These are phyloP conservation scores for Zaprionus davidi DNA, from an alignment of 1,140 invertebrate species.

Conservation along the genomic window DNA sequence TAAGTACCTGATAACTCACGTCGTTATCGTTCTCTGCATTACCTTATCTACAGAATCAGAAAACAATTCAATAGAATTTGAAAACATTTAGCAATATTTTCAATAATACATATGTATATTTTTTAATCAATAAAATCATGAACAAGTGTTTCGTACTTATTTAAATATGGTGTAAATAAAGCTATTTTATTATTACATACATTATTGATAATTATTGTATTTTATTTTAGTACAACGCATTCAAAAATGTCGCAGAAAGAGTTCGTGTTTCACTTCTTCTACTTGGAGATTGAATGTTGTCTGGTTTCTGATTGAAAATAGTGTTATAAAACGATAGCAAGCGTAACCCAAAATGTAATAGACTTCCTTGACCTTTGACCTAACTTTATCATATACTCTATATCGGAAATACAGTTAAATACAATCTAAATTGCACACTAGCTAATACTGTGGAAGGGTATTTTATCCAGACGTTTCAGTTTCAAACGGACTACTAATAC, in stretches of 20 bases:
- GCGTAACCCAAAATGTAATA: background rate
- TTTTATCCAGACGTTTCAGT: conserved; percentile 19
- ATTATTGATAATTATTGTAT: conserved; percentile 54
- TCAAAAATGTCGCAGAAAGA: background rate
- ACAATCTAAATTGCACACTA: conserved; percentile 50
- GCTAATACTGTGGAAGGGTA: conserved; percentile 46
- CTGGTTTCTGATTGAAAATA: background rate
- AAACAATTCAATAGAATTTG: background rate
- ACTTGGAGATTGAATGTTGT: background rate
- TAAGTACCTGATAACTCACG: too few relatives aligned
- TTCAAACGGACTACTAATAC: background rate
- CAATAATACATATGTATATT: conserved; percentile 1
- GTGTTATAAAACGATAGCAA: background rate
- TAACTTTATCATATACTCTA: background rate
- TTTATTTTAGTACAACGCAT: conserved; percentile 23
- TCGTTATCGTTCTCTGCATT: background rate
- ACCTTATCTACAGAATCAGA: background rate
- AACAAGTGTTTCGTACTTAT: conserved; percentile 47
- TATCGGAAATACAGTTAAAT: conserved; percentile 15
- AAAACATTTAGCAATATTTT: background rate
- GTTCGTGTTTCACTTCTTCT: background rate
- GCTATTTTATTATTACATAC: conserved; percentile 55
- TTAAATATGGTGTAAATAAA: conserved; percentile 54
- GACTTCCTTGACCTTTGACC: background rate
- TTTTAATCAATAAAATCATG: conserved; percentile 51